Evolutionary conservation across 2,888 invertebrate genomes (phyloP).

Genomic region (Melinaea menophilus): DNA sequence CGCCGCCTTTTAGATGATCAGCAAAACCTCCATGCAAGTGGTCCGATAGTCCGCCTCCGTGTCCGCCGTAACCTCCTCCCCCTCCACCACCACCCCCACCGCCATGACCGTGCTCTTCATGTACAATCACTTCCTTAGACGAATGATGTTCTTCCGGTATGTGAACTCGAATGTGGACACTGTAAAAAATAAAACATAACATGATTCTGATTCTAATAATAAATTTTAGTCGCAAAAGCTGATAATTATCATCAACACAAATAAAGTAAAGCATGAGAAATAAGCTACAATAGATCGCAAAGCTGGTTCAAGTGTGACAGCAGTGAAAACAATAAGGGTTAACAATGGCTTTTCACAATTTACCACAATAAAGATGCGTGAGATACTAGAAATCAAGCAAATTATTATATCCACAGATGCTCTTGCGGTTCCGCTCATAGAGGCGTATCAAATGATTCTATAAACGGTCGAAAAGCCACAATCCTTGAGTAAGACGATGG

Average conservation of each 20-base stretch:
- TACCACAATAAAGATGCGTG: constrained; percentile 66
- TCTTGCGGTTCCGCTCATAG: constrained; percentile 52
- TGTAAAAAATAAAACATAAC: constrained; percentile 41
- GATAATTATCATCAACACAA: constrained; percentile 21
- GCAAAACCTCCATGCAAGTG: constrained; percentile 55
- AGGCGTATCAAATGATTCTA: constrained; percentile 15
- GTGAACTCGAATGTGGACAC: constrained; percentile 77
- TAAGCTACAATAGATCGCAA: constrained; percentile 46
- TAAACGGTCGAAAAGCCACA: constrained; percentile 13
- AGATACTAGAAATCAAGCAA: constrained; percentile 69
- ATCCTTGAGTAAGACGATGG: neutral
- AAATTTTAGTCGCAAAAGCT: constrained; percentile 22
- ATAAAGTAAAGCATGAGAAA: constrained; percentile 27
- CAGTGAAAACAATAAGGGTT: constrained; percentile 54
- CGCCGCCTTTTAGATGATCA: constrained; percentile 46
- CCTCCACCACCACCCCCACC: constrained; percentile 43
- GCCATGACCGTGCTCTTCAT: constrained; percentile 50
- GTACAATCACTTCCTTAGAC: constrained; percentile 66
- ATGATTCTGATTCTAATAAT: constrained; percentile 12
- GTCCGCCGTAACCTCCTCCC: constrained; percentile 38
- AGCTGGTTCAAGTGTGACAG: constrained; percentile 50
- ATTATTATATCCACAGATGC: constrained; percentile 53
- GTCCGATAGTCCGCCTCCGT: constrained; percentile 46
- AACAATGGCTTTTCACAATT: constrained; percentile 73
- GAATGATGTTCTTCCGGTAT: constrained; percentile 72